A percentile compares a stretch with the other conserved stretches of the same genome.
phyloP scores from a whole-genome alignment of 2,888 invertebrate genomes.

The Kuschelorhynchus macadamiae region DNA sequence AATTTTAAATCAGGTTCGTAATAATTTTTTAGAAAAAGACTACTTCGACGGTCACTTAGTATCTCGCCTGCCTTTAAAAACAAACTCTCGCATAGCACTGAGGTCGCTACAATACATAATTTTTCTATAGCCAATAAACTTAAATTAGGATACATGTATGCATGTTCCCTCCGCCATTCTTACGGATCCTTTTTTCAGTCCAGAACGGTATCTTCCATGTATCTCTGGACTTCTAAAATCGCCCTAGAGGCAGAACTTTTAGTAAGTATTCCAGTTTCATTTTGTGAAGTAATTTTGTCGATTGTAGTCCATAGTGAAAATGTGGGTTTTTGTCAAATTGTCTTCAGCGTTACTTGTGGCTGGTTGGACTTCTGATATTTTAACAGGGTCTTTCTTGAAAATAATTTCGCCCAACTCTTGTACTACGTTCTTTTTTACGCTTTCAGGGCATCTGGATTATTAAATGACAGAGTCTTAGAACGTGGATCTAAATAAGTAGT shows the following conservation, averaged over 20 bases:
- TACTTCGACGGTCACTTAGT: too few species aligned
- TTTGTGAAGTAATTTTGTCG: conserved; percentile 22
- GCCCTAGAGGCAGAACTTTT: conserved; percentile 34
- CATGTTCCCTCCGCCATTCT: conserved; percentile 24
- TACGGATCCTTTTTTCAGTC: conserved; percentile 31
- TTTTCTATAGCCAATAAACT: conserved; percentile 1
- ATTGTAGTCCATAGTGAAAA: conserved; percentile 16
- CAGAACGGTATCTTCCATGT: conserved; percentile 39
- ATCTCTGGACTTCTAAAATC: conserved; percentile 40
- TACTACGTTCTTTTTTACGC: conserved; percentile 10
- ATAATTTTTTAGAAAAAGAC: too few species aligned
- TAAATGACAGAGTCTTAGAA: conserved; percentile 29
- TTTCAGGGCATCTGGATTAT: conserved; percentile 31
- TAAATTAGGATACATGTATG: conserved; percentile 15
- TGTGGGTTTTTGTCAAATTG: conserved; percentile 12
- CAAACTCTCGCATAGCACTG: conserved; percentile 39
- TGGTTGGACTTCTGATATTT: neutral
- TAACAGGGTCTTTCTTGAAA: neutral
- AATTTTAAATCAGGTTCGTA: too few species aligned
- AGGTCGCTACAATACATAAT: conserved; percentile 25
- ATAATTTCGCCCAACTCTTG: conserved; percentile 1
- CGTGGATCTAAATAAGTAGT: conserved; percentile 31
- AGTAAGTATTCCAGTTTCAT: conserved; percentile 9
- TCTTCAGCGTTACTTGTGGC: neutral
- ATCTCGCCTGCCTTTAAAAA: conserved; percentile 32